A percentile compares a stretch with the other conserved stretches of the same genome.
Evolutionary conservation across 2,888 invertebrate genomes (phyloP).

Genomic region (Invenusta paracnida): DNA sequence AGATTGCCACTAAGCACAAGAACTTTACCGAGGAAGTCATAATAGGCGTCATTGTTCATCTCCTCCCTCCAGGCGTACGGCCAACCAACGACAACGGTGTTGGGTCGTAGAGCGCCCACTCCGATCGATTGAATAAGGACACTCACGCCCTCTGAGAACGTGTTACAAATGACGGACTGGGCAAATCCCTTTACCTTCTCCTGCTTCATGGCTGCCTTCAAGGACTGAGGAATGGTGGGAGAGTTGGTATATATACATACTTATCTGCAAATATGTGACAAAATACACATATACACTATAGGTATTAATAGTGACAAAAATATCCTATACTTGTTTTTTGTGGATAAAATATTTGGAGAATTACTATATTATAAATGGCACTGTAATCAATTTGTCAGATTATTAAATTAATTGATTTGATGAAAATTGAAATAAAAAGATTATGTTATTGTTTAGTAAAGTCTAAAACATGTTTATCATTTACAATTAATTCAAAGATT

Average conservation of each 20-base stretch:
- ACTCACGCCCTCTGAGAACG: constrained; percentile 48
- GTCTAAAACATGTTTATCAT: no score
- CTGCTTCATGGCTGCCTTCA: constrained; percentile 45
- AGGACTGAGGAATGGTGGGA: constrained; percentile 40
- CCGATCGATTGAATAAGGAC: constrained; percentile 48
- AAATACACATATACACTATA: no score
- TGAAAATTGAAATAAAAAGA: no score
- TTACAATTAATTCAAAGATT: no score
- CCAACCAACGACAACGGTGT: constrained; percentile 49
- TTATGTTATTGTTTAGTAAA: no score
- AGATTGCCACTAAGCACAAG: no score
- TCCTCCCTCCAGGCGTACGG: constrained; percentile 46
- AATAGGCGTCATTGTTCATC: background rate
- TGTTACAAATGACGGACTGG: constrained; percentile 47
- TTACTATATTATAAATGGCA: no score
- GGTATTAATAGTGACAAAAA: no score
- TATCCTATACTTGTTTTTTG: no score
- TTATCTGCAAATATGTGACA: background rate
- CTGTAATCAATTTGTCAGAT: no score
- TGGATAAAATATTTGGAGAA: no score
- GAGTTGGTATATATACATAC: background rate
- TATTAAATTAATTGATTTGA: no score
- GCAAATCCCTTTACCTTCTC: constrained; percentile 49
- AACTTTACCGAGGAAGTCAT: constrained; percentile 41
- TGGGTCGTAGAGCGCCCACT: constrained; percentile 48